Evolutionary conservation across 2,888 invertebrate genomes (phyloP).

Genomic region (Syrphus vitripennis): DNA sequence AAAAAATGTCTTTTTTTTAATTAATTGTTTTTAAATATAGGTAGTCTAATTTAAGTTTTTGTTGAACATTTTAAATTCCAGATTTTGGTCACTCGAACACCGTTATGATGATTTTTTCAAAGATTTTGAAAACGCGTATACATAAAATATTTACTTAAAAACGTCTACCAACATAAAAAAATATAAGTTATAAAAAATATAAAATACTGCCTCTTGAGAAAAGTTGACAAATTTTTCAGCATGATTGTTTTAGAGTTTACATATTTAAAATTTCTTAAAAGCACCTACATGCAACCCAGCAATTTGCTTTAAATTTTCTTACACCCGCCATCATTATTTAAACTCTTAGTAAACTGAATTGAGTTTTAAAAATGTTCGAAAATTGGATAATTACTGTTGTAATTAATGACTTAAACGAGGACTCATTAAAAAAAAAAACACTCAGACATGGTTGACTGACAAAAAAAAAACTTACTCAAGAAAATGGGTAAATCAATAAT

Average conservation of each 20-base stretch:
- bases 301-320: background rate
- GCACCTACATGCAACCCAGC: background rate
- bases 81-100: too few species aligned
- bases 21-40: background rate
- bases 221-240: too few species aligned
- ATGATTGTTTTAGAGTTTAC: too few species aligned
- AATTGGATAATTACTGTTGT: constrained; percentile 52
- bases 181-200: too few species aligned
- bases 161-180: too few species aligned
- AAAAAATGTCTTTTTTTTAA: background rate
- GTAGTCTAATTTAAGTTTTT: too few species aligned
- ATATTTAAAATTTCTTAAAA: background rate
- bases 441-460: background rate
- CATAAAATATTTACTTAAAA: too few species aligned
- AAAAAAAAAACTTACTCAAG: background rate
- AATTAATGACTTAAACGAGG: constrained; percentile 42
- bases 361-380: constrained; percentile 14
- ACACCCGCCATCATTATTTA: background rate
- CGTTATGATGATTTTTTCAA: too few species aligned
- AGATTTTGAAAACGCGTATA: too few species aligned
- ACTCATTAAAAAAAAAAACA: constrained; percentile 5
- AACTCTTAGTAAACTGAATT: background rate
- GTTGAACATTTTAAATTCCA: too few species aligned
- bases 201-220: too few species aligned
- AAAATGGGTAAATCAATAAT: constrained; percentile 8